These are phyloP conservation scores for Ophioderma brevispina DNA, from an alignment of 35 echinoderm and acorn worm genomes.

Conservation along the genomic window DNA sequence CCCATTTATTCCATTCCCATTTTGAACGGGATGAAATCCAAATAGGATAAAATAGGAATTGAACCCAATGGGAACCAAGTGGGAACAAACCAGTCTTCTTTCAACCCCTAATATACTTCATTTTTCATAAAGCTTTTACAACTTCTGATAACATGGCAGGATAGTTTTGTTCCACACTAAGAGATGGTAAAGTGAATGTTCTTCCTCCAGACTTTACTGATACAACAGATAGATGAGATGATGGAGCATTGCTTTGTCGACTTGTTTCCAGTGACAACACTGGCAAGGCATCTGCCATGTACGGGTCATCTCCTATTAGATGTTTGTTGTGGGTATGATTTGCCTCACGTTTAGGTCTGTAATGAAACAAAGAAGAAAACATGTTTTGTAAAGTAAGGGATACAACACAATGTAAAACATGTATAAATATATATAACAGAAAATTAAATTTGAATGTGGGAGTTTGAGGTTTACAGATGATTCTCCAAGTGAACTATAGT, in stretches of 20 bases:
- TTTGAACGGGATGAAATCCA: no score
- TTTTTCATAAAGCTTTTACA: constrained; percentile 96
- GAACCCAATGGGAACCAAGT: no score
- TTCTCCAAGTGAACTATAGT: no score
- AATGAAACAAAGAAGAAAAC: constrained; percentile 11
- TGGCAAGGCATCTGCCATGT: constrained; percentile 85
- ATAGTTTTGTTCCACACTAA: constrained; percentile 96
- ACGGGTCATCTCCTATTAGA: constrained; percentile 81
- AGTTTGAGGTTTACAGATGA: no score
- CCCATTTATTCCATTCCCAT: no score
- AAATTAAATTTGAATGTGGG: no score
- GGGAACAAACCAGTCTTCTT: no score
- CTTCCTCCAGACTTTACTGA: constrained; percentile 80
- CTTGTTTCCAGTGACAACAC: constrained; percentile 83
- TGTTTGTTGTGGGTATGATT: constrained; percentile 49
- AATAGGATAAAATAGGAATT: no score
- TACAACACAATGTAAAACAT: no score
- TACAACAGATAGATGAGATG: constrained; percentile 85
- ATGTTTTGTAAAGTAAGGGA: no score
- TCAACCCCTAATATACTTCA: no score
- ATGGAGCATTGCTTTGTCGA: constrained; percentile 64
- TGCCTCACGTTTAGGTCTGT: constrained; percentile 68
- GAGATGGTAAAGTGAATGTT: constrained; percentile 79
- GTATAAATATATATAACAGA: no score
- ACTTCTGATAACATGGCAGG: constrained; percentile 89